Evolutionary conservation across 2,113 vertebrate species (phyloP).

Genomic region (Gymnocephalus cernua): DNA sequence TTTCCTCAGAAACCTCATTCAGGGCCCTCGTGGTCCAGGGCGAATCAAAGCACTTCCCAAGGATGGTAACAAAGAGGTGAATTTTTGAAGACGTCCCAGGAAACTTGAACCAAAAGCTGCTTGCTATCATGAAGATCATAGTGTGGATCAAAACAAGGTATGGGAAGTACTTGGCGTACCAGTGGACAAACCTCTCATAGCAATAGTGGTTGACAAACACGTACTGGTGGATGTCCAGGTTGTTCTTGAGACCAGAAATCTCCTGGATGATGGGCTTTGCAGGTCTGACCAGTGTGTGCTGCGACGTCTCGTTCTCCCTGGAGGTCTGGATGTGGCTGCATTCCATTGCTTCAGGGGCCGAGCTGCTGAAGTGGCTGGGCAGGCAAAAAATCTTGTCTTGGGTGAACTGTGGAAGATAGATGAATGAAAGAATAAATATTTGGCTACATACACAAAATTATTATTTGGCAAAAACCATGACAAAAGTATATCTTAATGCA

Average conservation of each 20-base stretch:
- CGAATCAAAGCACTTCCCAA: constrained; percentile 92
- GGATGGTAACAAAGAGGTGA: constrained; percentile 91
- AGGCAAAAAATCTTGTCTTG: constrained; percentile 94
- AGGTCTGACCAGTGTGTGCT: constrained; percentile 43
- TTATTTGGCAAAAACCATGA: neutral
- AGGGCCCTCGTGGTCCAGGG: constrained; percentile 92
- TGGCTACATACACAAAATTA: neutral
- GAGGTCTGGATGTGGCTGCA: constrained; percentile 82
- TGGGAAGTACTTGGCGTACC: constrained; percentile 94
- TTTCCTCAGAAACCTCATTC: constrained; percentile 90
- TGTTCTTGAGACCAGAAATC: constrained; percentile 86
- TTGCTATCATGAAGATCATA: constrained; percentile 91
- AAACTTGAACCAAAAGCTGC: constrained; percentile 95
- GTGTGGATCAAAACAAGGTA: constrained; percentile 93
- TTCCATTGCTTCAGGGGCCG: constrained; percentile 71
- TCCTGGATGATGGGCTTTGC: constrained; percentile 70
- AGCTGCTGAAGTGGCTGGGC: constrained; percentile 83
- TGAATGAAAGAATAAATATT: neutral
- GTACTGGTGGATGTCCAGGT: constrained; percentile 92
- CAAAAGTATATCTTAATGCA: neutral
- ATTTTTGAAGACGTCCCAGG: constrained; percentile 93
- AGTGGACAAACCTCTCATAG: constrained; percentile 91
- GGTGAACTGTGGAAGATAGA: constrained; percentile 84
- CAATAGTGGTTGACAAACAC: constrained; percentile 92
- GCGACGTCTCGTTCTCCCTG: constrained; percentile 60